Evolutionary conservation across 2,113 vertebrate genomes (phyloP), one percentile per base, ranked within the genome.

Genomic region (Prionailurus viverrinus): DNA sequence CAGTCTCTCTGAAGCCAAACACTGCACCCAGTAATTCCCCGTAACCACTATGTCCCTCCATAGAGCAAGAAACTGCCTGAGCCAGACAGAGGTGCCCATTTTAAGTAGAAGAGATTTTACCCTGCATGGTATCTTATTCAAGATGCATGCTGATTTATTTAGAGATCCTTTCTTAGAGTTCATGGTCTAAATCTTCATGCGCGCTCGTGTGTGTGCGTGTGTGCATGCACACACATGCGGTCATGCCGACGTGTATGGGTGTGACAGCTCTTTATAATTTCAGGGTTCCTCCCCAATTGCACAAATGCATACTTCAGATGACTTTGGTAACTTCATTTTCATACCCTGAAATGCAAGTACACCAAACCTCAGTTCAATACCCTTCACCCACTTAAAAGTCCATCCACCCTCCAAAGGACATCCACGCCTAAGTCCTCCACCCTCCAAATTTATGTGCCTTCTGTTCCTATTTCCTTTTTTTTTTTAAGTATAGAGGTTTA

Each of bases 281-380:
- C 12, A 8, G 29, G 1, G 15, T 73, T 89, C 71, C 79, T 88
- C 61, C 88, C 74, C 1, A 19, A 48, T 74, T 90, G 55, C 73
- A 48, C 63, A 94, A 89, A 95, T 80, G 82, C 78, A 79, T 89
- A 89, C 45, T 55, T 86, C 36, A 89, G 89, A 74, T 95, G 15
- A 79, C 55, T 63, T 79, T 45, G 29, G 29, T 16, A 51, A 39
- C 61, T 93, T 88, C 66, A 41, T 94, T 96, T 45, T 74, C 68
- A 58, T 53, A 63, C 36, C 68, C 68, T 92, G 73, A 76, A 90
- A 92, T 78, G 45, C n/a, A 74, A 80, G 36, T 53, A 81, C 55
- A 81, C 61, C 45, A 89, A 51, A 68, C 11, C 81, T 84, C 48
- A 90, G 63, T 92, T 65, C 53, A 87, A 71, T 29, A 53, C 33